Evolutionary conservation across 64 coral and sea anemone genomes (phyloP).

Genomic region (Stichodactyla helianthus): DNA sequence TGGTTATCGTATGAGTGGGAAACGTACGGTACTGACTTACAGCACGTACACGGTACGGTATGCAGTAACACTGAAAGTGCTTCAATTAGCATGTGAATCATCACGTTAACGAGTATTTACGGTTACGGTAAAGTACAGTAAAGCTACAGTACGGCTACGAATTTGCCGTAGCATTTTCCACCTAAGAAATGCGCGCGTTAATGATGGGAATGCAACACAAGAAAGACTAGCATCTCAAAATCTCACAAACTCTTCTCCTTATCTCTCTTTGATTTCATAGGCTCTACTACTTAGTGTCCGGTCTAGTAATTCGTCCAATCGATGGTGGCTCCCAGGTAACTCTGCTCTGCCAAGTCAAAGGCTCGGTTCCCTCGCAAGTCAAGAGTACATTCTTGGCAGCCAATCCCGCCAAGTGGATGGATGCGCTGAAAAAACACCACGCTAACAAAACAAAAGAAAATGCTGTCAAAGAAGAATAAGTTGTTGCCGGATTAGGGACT

Average conservation of each 20-base stretch:
- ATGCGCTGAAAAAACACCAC: constrained; percentile 41
- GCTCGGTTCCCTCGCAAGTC: constrained; percentile 45
- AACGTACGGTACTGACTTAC: no score
- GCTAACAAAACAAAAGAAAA: background rate
- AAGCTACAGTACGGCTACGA: no score
- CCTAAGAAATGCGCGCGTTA: no score
- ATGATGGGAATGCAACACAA: no score
- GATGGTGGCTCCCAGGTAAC: constrained; percentile 43
- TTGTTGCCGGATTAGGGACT: background rate
- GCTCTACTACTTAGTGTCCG: constrained; percentile 4
- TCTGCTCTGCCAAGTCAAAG: constrained; percentile 52
- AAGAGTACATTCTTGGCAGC: constrained; percentile 54
- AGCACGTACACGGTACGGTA: no score
- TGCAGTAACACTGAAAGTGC: no score
- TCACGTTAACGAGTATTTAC: no score
- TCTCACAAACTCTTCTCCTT: background rate
- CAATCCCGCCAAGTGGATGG: constrained; percentile 50
- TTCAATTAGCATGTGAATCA: no score
- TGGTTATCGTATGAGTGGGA: no score
- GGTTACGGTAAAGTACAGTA: no score
- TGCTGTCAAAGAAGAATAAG: constrained; percentile 21
- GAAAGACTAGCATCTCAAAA: background rate
- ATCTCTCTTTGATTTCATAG: background rate
- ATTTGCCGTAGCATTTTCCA: no score
- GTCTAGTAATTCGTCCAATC: constrained; percentile 47